Percentiles rank a stretch among this genome's conserved stretches.
Evolutionary conservation across 2,113 vertebrate genomes (phyloP).

Genomic region (Elephas maximus): DNA sequence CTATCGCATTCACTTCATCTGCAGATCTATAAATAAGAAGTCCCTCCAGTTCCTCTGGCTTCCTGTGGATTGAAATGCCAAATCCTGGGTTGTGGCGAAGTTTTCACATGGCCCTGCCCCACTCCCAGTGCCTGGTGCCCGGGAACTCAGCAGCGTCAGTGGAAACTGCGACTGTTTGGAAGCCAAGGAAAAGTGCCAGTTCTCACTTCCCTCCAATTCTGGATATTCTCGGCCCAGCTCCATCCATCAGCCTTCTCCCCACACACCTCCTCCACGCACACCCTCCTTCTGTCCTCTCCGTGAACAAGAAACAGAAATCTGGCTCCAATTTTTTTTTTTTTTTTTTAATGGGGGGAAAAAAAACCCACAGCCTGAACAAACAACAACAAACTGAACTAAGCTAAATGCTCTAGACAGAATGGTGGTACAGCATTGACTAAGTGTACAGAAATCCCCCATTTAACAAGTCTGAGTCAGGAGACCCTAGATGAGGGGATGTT

Average conservation of each 20-base stretch:
- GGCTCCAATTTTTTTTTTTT: conserved; percentile 70
- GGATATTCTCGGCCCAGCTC: conserved; percentile 83
- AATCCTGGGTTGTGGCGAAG: conserved; percentile 79
- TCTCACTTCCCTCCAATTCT: conserved; percentile 87
- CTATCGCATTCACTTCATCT: conserved; percentile 86
- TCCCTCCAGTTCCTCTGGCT: conserved; percentile 83
- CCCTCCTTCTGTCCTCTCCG: conserved; percentile 75
- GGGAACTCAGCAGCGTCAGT: conserved; percentile 88
- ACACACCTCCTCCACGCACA: conserved; percentile 80
- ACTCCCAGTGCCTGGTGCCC: conserved; percentile 87
- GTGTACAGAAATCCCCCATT: neutral
- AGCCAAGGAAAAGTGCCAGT: conserved; percentile 88
- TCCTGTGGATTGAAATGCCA: conserved; percentile 87
- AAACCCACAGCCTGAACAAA: conserved; percentile 72
- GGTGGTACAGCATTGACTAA: neutral
- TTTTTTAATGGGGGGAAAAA: conserved; percentile 69
- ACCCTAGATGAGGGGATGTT: neutral
- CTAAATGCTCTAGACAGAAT: conserved; percentile 3
- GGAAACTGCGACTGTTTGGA: conserved; percentile 86
- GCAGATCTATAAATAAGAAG: conserved; percentile 90
- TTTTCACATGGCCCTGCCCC: conserved; percentile 86
- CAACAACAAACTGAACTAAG: conserved; percentile 55
- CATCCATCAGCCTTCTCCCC: conserved; percentile 78
- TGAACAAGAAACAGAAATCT: conserved; percentile 77
- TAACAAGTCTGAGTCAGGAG: neutral